Percentiles rank a stretch among this genome's conserved stretches.
These are phyloP conservation scores for Sakesphorus luctuosus DNA, from an alignment of 2,113 vertebrate genomes.

Conservation along the genomic window DNA sequence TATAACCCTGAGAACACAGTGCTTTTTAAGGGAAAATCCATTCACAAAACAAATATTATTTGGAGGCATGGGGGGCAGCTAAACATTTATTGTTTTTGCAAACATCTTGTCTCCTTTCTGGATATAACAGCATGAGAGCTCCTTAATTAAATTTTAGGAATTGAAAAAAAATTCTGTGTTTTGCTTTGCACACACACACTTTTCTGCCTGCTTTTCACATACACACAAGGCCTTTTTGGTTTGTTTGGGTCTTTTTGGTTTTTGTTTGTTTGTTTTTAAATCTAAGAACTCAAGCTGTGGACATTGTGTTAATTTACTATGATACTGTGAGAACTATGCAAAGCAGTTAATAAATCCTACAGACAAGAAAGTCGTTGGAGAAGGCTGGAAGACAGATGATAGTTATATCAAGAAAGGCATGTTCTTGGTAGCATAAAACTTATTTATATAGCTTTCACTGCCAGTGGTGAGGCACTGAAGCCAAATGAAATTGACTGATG, in stretches of 20 bases:
- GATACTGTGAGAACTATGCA: neutral
- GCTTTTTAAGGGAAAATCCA: neutral
- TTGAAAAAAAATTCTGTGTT: neutral
- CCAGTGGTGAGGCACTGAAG: neutral
- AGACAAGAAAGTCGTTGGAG: neutral
- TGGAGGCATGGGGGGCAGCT: neutral
- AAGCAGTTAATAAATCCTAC: constrained; percentile 6
- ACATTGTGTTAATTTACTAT: constrained; percentile 3
- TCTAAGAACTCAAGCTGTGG: neutral
- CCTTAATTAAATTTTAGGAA: neutral
- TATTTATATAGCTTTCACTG: neutral
- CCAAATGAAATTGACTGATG: neutral
- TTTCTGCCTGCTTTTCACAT: neutral
- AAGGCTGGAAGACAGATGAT: constrained; percentile 6
- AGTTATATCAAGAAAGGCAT: neutral
- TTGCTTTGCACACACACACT: neutral
- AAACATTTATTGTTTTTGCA: neutral
- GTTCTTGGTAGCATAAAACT: neutral
- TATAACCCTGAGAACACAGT: neutral
- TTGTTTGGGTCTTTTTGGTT: too few species aligned
- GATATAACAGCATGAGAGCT: neutral
- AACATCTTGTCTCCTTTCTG: neutral
- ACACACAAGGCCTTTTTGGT: neutral
- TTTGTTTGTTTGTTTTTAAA: neutral
- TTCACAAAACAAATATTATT: constrained; percentile 18